Evolutionary conservation across 2,113 vertebrate species (phyloP).

Genomic region (Etheostoma cragini): DNA sequence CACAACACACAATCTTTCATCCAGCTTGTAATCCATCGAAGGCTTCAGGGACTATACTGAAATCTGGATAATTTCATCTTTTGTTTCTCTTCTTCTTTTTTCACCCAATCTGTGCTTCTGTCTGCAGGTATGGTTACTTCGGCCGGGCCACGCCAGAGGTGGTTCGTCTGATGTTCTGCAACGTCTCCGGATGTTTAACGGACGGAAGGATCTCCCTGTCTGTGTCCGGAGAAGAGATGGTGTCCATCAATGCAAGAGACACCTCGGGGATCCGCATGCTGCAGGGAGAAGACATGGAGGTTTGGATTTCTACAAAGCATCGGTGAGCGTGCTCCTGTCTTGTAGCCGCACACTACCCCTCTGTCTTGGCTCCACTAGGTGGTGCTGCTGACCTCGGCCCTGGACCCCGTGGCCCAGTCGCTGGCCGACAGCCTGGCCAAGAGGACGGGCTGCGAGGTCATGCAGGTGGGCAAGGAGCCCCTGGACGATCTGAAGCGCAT

Average conservation of each 20-base stretch:
- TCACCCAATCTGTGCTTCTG: neutral
- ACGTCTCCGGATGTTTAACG: slow-evolving; percentile 90
- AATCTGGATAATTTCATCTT: neutral
- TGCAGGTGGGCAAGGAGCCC: slow-evolving; percentile 77
- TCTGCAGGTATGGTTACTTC: slow-evolving; percentile 92
- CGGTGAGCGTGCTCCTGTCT: neutral
- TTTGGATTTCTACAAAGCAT: slow-evolving; percentile 36
- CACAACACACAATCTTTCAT: too few species aligned
- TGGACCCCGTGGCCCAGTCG: slow-evolving; percentile 73
- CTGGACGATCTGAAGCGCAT: slow-evolving; percentile 75
- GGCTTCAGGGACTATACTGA: too few species aligned
- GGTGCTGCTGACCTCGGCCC: slow-evolving; percentile 84
- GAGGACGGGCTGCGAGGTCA: slow-evolving; percentile 81
- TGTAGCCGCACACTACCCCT: neutral
- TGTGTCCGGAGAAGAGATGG: slow-evolving; percentile 85
- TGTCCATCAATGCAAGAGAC: slow-evolving; percentile 88
- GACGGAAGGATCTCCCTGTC: slow-evolving; percentile 88
- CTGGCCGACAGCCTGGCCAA: slow-evolving; percentile 78
- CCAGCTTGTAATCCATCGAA: too few species aligned
- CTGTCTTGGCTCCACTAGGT: slow-evolving; percentile 77
- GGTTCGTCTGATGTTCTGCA: slow-evolving; percentile 90
- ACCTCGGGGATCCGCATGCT: slow-evolving; percentile 84
- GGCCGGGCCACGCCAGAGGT: slow-evolving; percentile 86
- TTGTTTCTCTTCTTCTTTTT: too few species aligned
- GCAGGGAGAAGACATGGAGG: slow-evolving; percentile 87